phyloP scores from a whole-genome alignment of 1,140 invertebrate species.

The Philotrypesis tridentata region DNA sequence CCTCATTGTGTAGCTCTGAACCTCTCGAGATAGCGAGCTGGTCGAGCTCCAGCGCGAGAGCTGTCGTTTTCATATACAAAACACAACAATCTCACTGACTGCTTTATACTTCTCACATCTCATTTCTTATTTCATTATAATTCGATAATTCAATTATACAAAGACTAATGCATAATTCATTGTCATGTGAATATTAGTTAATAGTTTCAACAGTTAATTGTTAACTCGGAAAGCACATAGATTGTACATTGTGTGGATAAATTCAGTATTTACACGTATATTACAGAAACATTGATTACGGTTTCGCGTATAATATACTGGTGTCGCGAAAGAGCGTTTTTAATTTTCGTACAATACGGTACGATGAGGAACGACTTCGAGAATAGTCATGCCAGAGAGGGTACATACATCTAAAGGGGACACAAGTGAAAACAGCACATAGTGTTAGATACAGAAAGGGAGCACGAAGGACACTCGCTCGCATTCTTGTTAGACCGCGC shows the following conservation, averaged over 20 bases:
- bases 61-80: constrained; percentile 73
- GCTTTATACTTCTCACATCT: constrained; percentile 38
- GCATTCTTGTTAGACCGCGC: neutral
- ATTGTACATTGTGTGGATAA: neutral
- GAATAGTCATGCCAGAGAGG: neutral
- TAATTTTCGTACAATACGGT: neutral
- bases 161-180: no score
- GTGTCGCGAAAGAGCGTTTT: no score
- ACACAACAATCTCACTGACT: constrained; percentile 72
- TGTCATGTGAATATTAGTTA: neutral
- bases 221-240: neutral
- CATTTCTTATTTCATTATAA: constrained; percentile 7
- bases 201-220: neutral
- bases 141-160: neutral
- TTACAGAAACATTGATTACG: neutral
- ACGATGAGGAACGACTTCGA: neutral
- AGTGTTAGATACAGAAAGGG: neutral
- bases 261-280: neutral
- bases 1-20: constrained; percentile 77
- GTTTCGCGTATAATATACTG: no score
- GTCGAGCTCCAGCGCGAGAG: constrained; percentile 79
- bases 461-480: neutral
- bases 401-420: neutral
- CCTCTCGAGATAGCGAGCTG: constrained; percentile 78
- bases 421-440: neutral